Conservation (phyloP, 2,113 vertebrate genomes). For the Cynocephalus volans region DNA sequence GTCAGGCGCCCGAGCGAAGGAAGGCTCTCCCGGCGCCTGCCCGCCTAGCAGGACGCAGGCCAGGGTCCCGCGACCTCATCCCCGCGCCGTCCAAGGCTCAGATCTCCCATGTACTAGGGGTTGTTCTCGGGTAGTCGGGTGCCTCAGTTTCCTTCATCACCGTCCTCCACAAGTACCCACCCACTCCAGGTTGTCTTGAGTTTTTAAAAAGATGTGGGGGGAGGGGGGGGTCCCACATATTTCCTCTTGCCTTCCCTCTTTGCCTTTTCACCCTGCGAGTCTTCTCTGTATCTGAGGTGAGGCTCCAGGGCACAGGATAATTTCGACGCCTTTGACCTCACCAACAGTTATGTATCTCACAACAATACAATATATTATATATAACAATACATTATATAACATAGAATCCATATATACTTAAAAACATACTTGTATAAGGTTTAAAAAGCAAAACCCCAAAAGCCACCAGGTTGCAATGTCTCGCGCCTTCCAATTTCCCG, state of each 20-base stretch:
- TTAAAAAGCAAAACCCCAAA: background rate
- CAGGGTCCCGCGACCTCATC: background rate
- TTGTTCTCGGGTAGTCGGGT: fast-evolving
- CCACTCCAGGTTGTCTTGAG: background rate
- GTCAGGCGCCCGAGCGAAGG: fast-evolving
- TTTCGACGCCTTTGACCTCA: background rate
- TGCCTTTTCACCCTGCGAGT: background rate
- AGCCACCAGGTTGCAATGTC: background rate
- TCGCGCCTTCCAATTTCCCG: background rate
- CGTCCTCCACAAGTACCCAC: no score
- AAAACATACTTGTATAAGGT: background rate
- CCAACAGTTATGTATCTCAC: background rate
- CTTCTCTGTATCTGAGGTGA: background rate
- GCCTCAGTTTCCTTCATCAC: background rate
- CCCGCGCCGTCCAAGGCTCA: background rate
- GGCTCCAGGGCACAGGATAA: background rate
- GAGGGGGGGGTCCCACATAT: no score
- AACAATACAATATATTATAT: background rate
- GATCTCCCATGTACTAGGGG: background rate
- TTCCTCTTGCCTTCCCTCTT: background rate
- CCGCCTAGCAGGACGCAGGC: background rate
- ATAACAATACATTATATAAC: background rate
- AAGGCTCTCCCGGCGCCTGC: background rate
- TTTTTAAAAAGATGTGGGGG: background rate
- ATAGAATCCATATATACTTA: background rate